Conservation (phyloP, 1,140 invertebrate species). For the Wiebesia pumilae region DNA sequence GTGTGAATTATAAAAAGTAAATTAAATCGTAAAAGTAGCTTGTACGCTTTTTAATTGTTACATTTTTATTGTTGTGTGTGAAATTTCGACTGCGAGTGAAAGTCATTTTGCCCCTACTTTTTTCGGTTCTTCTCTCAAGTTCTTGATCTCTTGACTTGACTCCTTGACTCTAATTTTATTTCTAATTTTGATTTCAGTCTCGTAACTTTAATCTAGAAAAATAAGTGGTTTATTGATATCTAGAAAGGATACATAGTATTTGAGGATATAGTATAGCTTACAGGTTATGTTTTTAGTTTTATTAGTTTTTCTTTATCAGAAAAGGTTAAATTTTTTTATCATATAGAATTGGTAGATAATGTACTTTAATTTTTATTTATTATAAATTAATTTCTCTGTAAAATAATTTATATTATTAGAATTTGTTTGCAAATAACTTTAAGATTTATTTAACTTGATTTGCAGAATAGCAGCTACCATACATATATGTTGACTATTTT, state of each 20-base stretch:
- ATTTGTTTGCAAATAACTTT: neutral
- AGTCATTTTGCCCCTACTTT: constrained; percentile 18
- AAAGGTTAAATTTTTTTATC: constrained; percentile 7
- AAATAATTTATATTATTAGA: neutral
- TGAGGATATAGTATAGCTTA: neutral
- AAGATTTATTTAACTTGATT: neutral
- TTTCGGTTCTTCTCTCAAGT: neutral
- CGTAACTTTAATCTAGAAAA: neutral
- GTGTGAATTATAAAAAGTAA: neutral
- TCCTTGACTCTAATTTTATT: neutral
- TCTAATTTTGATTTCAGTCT: neutral
- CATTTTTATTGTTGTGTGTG: neutral
- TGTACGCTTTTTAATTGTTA: neutral
- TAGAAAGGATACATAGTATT: neutral
- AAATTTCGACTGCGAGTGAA: constrained; percentile 32
- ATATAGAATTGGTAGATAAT: neutral
- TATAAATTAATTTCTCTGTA: neutral
- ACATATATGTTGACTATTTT: neutral
- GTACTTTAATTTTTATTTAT: neutral
- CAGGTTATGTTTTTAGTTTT: constrained; percentile 40
- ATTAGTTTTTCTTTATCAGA: neutral
- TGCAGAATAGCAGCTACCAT: neutral
- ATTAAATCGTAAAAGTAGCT: constrained; percentile 11
- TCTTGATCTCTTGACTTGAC: constrained; percentile 19
- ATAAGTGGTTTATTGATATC: neutral